Evolutionary conservation across 2,888 invertebrate genomes (phyloP).

Genomic region (Agelastica alni): DNA sequence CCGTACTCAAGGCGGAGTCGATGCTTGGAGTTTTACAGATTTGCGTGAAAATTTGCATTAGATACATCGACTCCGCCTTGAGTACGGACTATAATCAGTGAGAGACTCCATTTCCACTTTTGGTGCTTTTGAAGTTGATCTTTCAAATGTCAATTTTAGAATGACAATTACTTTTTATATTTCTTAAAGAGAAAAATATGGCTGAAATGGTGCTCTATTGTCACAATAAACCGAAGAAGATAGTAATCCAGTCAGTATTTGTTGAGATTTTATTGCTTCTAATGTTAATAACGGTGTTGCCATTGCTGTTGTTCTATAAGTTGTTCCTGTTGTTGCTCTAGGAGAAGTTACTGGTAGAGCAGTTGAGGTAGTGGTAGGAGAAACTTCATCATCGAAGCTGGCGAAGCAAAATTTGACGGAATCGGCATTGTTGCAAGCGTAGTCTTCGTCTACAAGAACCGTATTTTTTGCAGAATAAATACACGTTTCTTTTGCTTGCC

Average conservation of each 20-base stretch:
- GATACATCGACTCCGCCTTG: no score
- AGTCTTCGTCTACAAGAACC: slow-evolving; percentile 1
- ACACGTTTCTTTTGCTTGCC: background rate
- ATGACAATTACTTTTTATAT: background rate
- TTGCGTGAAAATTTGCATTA: no score
- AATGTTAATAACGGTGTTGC: background rate
- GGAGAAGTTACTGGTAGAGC: background rate
- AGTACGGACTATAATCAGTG: no score
- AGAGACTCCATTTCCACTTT: no score
- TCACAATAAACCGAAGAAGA: background rate
- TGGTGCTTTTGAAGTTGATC: no score
- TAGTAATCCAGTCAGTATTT: background rate
- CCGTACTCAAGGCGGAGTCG: no score
- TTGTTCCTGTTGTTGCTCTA: background rate
- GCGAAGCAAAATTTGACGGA: slow-evolving; percentile 1
- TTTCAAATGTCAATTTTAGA: no score
- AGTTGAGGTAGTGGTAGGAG: background rate
- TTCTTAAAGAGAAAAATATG: background rate
- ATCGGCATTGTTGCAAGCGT: slow-evolving; percentile 7
- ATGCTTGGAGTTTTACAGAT: no score
- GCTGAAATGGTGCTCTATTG: background rate
- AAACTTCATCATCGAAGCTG: slow-evolving; percentile 1
- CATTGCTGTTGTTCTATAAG: background rate
- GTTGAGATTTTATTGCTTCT: background rate
- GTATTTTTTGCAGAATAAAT: background rate